Conservation (phyloP, 1,140 invertebrate genomes). For the Drosophila melanogaster region DNA sequence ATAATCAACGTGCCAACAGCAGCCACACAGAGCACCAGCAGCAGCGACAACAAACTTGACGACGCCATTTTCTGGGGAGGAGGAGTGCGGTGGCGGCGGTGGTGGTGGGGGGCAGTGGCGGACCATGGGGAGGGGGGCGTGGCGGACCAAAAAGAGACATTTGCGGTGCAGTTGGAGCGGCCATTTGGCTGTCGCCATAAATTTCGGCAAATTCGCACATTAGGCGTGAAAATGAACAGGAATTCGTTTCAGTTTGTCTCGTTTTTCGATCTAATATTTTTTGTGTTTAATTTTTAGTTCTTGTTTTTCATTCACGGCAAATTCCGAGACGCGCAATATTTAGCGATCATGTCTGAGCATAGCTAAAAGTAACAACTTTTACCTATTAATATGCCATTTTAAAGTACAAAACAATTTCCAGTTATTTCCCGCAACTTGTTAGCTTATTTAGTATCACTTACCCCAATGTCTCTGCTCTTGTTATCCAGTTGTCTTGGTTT, state of each 20-base stretch:
- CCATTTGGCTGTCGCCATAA: constrained; percentile 73
- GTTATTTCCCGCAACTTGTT: too few relatives aligned
- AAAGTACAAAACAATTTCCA: too few relatives aligned
- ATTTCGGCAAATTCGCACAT: constrained; percentile 77
- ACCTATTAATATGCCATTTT: too few relatives aligned
- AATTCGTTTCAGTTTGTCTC: constrained; percentile 31
- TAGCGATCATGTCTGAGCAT: background rate
- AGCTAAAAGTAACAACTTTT: background rate
- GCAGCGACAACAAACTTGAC: constrained; percentile 49
- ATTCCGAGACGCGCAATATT: constrained; percentile 1
- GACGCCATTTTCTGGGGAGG: constrained; percentile 9
- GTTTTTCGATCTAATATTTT: constrained; percentile 3
- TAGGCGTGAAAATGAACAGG: constrained; percentile 62
- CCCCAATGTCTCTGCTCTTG: constrained; percentile 4
- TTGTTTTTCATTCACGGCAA: background rate
- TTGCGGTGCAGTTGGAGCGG: constrained; percentile 65
- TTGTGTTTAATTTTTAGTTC: background rate
- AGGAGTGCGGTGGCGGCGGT: background rate
- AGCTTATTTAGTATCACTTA: background rate
- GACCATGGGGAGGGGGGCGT: background rate
- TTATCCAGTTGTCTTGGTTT: constrained; percentile 59
- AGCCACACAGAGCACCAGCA: constrained; percentile 21
- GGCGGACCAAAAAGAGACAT: constrained; percentile 29
- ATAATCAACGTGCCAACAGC: constrained; percentile 80
- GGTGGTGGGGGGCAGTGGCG: background rate